Conservation (phyloP, 2,888 invertebrate genomes). For the Synergus umbraculus region DNA sequence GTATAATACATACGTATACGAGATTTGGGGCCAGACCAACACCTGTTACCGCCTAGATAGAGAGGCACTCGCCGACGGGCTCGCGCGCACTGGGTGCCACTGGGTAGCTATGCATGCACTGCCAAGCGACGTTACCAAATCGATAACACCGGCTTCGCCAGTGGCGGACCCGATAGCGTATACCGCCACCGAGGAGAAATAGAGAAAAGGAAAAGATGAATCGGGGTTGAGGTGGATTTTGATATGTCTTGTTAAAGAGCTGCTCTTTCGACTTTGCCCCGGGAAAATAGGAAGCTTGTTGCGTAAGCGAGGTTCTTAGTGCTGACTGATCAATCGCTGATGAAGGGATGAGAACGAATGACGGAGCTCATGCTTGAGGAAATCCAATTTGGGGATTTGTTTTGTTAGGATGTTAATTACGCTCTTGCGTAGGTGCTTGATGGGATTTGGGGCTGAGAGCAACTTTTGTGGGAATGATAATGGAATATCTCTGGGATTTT, state of each 20-base stretch:
- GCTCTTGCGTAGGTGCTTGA: background rate
- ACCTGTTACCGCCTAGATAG: constrained; percentile 73
- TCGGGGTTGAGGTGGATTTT: constrained; percentile 15
- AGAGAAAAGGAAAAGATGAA: constrained; percentile 49
- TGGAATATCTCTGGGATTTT: background rate
- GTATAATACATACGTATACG: constrained; percentile 45
- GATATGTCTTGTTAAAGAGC: constrained; percentile 20
- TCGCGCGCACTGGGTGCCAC: constrained; percentile 44
- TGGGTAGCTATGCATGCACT: constrained; percentile 19
- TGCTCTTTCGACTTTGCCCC: background rate
- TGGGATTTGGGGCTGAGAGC: background rate
- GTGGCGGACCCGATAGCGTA: constrained; percentile 64
- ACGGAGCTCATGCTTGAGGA: background rate
- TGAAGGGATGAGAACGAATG: background rate
- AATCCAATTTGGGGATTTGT: background rate
- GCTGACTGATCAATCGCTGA: background rate
- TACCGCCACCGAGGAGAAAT: constrained; percentile 58
- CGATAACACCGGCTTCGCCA: constrained; percentile 71
- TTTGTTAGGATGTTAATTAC: background rate
- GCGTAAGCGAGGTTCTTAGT: constrained; percentile 11
- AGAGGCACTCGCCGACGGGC: constrained; percentile 47
- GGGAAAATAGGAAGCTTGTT: constrained; percentile 22
- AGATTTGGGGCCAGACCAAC: constrained; percentile 70
- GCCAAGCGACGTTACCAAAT: constrained; percentile 62
- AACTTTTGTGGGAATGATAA: background rate